Percentiles rank a stretch among this genome's conserved stretches.
phyloP scores from a whole-genome alignment of 2,797 vertebrate species.

The Scyliorhinus canicula region DNA sequence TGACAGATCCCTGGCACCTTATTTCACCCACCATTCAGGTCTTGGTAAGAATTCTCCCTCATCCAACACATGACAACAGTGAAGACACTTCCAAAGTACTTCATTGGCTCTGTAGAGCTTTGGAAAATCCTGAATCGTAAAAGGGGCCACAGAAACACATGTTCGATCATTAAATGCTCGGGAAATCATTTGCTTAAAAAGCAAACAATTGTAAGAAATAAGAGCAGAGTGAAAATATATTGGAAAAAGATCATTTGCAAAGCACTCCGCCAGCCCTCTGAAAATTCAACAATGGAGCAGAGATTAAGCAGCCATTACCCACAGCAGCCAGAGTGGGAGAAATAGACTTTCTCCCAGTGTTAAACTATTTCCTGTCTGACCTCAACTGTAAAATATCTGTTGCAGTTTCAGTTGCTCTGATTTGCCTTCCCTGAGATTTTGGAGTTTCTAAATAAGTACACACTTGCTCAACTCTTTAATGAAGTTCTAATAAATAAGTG shows the following conservation, averaged over 20 bases:
- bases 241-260: neutral
- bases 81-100: neutral
- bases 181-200: neutral
- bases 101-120: neutral
- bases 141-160: neutral
- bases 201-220: neutral
- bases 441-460: neutral
- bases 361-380: neutral
- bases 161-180: neutral
- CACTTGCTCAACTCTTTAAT: neutral
- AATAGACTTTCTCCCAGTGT: neutral
- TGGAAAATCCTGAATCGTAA: neutral
- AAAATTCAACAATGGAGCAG: neutral
- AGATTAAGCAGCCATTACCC: neutral
- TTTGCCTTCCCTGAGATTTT: neutral
- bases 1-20: no score
- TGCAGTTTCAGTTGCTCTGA: neutral
- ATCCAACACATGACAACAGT: neutral
- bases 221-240: neutral
- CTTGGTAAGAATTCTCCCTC: no score
- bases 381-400: neutral
- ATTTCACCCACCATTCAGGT: no score
- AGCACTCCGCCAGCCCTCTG: neutral
- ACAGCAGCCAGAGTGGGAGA: neutral
- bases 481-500: neutral